Base-by-base conservation (phyloP, 2,888 invertebrate species). In the Germaria angustata region DNA sequence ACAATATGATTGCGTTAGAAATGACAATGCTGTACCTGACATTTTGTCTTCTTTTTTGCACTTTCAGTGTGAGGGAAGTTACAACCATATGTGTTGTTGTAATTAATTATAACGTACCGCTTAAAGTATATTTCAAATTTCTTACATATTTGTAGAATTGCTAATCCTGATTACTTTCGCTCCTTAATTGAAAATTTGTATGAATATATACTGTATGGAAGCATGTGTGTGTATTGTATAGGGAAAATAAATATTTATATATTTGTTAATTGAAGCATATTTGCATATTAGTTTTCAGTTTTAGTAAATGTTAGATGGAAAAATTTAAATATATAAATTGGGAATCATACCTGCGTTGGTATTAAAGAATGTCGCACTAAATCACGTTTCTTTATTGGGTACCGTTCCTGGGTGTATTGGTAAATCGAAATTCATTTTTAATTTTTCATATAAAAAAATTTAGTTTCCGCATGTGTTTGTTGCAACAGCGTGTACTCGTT, bases 341-440 rank as follows among this genome's bases (percentile, higher is more conserved):
- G 44, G 6, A 65, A 51, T 72, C 66, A 39, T 84, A 78, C 80
- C 78, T 84, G 84, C 34, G 36, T 32, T 53, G 80, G 66, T 82
- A 79, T 85, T 85, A 87, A 84, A 76, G 87, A 92, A 92, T 94
- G 93, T 91, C 94, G 94, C 90, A 95, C 94, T 93, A 95, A 93
- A 93, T 95, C 95, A 92, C 95, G 94, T 94, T 94, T 95, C 94
- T 95, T 95, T 93, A 94, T 94, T 91, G 95, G 95, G 93, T 94
- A 95, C 93, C 93, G 94, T 93, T 95, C 95, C 94, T 94, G 94
- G 93, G 78, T 49, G 75, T 59, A 46, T 75, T 1, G 11, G 22
- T 32, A 44, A 55, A 68, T 69, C 36, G 53, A 53, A 61, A 63
- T 55, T 63, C 55, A 3, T 24, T 32, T 49, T 46, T 46, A 28